phyloP scores from a whole-genome alignment of 1,140 invertebrate species.

The Platyura marginata region DNA sequence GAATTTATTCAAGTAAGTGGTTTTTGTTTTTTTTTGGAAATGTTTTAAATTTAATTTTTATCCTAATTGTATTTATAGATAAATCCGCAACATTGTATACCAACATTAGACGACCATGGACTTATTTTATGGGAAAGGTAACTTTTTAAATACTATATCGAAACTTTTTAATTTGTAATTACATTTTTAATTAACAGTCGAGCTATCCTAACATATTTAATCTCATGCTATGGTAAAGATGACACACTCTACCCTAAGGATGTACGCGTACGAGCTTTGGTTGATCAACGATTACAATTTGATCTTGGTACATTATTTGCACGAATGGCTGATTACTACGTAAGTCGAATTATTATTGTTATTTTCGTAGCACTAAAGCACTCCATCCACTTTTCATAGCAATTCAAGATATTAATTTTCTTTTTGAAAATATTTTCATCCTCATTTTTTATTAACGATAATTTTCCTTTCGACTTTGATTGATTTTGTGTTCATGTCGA shows the following conservation, averaged over 20 bases:
- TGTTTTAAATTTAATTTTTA: not conserved
- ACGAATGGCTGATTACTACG: constrained; percentile 29
- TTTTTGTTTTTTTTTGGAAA: constrained; percentile 2
- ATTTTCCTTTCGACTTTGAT: too few species aligned
- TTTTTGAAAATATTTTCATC: too few species aligned
- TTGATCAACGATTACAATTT: constrained; percentile 53
- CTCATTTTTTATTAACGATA: too few species aligned
- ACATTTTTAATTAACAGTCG: too few species aligned
- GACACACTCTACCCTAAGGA: constrained; percentile 47
- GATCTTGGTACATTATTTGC: constrained; percentile 45
- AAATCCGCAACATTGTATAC: constrained; percentile 45
- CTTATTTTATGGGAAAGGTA: constrained; percentile 39
- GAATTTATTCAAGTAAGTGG: constrained; percentile 26
- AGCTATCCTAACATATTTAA: constrained; percentile 50
- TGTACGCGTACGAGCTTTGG: constrained; percentile 38
- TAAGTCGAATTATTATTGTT: constrained; percentile 12
- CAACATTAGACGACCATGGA: constrained; percentile 46
- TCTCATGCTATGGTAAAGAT: constrained; percentile 46
- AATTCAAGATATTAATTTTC: not conserved
- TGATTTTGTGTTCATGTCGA: too few species aligned
- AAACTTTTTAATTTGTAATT: too few species aligned
- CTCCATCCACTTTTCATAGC: too few species aligned
- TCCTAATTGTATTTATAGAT: constrained; percentile 22
- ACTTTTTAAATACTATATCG: too few species aligned
- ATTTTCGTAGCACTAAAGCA: not conserved